Conservation (phyloP, 2,888 invertebrate genomes). For the Morpho deidamia region DNA sequence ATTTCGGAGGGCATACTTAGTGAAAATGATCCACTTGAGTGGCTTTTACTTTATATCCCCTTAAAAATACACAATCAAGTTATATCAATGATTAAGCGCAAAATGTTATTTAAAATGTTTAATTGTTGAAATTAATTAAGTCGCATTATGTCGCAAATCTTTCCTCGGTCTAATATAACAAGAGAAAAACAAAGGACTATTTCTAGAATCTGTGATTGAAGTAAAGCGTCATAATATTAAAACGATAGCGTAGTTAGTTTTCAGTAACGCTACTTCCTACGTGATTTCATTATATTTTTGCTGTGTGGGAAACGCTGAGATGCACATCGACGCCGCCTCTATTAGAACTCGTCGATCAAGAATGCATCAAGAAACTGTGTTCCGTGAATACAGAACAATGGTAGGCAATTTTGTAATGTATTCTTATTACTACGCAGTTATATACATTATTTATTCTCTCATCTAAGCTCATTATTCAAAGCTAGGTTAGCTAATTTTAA, state of each 20-base stretch:
- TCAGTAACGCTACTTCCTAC: conserved; percentile 39
- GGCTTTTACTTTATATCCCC: too few species aligned
- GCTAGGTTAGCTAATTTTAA: conserved; percentile 39
- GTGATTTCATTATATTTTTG: conserved; percentile 40
- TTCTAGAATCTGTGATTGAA: neutral
- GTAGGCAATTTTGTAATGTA: conserved; percentile 72
- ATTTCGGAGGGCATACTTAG: too few species aligned
- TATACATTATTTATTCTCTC: conserved; percentile 36
- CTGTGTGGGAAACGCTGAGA: conserved; percentile 55
- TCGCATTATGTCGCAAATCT: too few species aligned
- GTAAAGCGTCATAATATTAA: conserved; percentile 4
- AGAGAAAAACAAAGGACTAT: neutral
- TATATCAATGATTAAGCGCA: too few species aligned
- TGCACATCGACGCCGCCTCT: conserved; percentile 58
- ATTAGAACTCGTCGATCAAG: conserved; percentile 54
- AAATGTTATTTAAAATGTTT: too few species aligned
- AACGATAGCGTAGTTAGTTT: conserved; percentile 14
- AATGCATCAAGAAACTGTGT: conserved; percentile 52
- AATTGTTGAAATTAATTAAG: too few species aligned
- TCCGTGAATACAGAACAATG: conserved; percentile 73
- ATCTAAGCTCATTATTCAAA: conserved; percentile 51
- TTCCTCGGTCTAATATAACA: too few species aligned
- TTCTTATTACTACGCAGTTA: conserved; percentile 67
- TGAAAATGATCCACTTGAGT: too few species aligned
- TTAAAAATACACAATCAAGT: too few species aligned